phyloP scores from a whole-genome alignment of 1,140 invertebrate species.

The Meloidogyne floridensis region DNA sequence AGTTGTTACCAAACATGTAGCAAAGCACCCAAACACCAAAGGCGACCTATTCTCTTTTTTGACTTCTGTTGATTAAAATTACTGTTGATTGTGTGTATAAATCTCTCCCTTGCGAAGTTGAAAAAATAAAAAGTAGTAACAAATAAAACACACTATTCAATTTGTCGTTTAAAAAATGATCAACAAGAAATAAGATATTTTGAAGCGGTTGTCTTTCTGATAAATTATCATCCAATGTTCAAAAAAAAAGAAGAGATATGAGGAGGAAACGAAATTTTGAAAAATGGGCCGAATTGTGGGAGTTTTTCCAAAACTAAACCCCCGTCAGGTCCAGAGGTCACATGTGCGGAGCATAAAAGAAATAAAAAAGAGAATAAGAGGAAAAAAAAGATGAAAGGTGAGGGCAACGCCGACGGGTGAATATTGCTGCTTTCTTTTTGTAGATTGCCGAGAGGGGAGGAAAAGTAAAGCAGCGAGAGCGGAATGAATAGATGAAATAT shows the following conservation, averaged over 20 bases:
- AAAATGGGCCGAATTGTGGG: not conserved
- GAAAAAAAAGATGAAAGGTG: not conserved
- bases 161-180: not conserved
- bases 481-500: not conserved
- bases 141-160: too few species aligned
- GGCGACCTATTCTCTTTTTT: not conserved
- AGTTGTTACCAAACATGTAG: slow-evolving; percentile 21
- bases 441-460: not conserved
- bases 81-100: not conserved
- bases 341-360: slow-evolving; percentile 28
- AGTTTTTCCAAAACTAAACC: not conserved
- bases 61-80: slow-evolving; percentile 1
- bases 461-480: not conserved
- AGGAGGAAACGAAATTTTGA: not conserved
- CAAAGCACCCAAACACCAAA: not conserved
- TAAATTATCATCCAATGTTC: not conserved
- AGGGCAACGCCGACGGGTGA: not conserved
- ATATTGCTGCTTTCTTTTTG: slow-evolving; percentile 5
- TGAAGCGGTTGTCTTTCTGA: not conserved
- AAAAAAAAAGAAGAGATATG: not conserved
- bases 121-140: not conserved
- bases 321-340: slow-evolving; percentile 16
- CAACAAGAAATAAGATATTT: not conserved
- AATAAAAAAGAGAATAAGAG: not conserved
- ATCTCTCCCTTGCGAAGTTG: not conserved